Percentiles rank a stretch among this genome's conserved stretches.
Conservation (phyloP, 2,888 invertebrate genomes). For the Melanotus villosus region DNA sequence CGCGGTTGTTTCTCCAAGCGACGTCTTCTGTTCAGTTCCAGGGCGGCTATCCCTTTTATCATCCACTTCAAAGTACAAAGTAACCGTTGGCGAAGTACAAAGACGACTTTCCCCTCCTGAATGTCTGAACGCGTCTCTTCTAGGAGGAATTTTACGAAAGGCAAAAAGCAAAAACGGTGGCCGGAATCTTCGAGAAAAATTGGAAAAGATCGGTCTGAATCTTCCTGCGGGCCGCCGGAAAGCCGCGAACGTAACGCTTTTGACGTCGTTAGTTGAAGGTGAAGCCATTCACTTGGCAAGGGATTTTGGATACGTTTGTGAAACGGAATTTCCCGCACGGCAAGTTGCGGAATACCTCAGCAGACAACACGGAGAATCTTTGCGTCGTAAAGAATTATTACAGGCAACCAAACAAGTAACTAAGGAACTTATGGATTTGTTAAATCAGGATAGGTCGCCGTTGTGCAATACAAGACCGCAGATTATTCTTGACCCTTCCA, state of each 20-base stretch:
- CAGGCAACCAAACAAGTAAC: constrained; percentile 77
- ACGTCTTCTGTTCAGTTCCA: constrained; percentile 98
- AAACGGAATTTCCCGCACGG: constrained; percentile 98
- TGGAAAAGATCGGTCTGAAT: constrained; percentile 98
- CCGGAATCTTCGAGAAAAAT: constrained; percentile 93
- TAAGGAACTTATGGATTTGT: constrained; percentile 97
- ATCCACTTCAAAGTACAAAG: constrained; percentile 99
- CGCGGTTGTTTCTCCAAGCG: constrained; percentile 81
- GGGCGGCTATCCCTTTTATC: constrained; percentile 96
- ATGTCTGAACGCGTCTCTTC: constrained; percentile 97
- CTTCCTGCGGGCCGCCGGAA: constrained; percentile 98
- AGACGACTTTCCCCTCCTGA: constrained; percentile 97
- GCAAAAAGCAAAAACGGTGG: constrained; percentile 99
- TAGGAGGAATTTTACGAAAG: constrained; percentile 97
- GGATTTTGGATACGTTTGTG: constrained; percentile 99
- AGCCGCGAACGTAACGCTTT: constrained; percentile 97
- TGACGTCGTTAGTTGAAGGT: constrained; percentile 98
- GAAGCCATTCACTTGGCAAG: constrained; percentile 98
- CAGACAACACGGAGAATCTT: constrained; percentile 85
- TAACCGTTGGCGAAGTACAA: constrained; percentile 99
- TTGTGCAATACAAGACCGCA: constrained; percentile 96
- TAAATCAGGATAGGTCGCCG: constrained; percentile 97
- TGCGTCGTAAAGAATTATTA: constrained; percentile 65
- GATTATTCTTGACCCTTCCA: constrained; percentile 93
- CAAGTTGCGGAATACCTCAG: constrained; percentile 98